A percentile compares a stretch with the other conserved stretches of the same genome.
Evolutionary conservation across 2,888 invertebrate species (phyloP).

Genomic region (Pheosia tremula): DNA sequence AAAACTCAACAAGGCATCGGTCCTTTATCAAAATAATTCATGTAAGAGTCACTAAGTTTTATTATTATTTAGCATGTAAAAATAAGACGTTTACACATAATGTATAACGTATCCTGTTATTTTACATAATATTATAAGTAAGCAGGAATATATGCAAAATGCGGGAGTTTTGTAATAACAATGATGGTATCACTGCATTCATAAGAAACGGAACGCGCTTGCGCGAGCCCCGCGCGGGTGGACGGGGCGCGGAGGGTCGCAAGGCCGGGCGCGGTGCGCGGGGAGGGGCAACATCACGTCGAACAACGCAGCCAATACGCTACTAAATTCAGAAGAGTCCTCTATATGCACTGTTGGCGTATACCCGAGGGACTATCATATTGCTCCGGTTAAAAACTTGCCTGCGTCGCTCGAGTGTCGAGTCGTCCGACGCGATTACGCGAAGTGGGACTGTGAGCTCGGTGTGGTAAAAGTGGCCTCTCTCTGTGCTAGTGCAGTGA

Average conservation of each 20-base stretch:
- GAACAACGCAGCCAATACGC: conserved; percentile 76
- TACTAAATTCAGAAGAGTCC: conserved; percentile 60
- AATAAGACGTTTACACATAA: too few species aligned
- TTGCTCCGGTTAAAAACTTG: conserved; percentile 64
- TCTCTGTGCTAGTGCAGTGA: conserved; percentile 53
- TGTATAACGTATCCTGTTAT: too few species aligned
- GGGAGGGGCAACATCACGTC: conserved; percentile 77
- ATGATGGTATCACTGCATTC: conserved; percentile 68
- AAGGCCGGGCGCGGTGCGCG: conserved; percentile 74
- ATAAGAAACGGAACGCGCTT: conserved; percentile 75
- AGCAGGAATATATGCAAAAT: neutral
- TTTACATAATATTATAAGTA: too few species aligned
- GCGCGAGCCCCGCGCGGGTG: conserved; percentile 68
- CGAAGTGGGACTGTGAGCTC: conserved; percentile 73
- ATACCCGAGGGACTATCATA: conserved; percentile 34
- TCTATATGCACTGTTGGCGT: conserved; percentile 23
- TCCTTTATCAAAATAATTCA: too few species aligned
- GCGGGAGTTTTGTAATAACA: conserved; percentile 38
- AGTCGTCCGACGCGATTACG: conserved; percentile 80
- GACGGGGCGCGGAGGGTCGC: conserved; percentile 71
- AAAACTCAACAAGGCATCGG: too few species aligned
- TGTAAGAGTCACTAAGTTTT: too few species aligned
- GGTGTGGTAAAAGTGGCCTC: conserved; percentile 73
- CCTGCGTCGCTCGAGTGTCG: conserved; percentile 67
- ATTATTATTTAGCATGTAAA: too few species aligned